Base-by-base conservation (phyloP, 2,888 invertebrate species). In the Stratiomys singularior region DNA sequence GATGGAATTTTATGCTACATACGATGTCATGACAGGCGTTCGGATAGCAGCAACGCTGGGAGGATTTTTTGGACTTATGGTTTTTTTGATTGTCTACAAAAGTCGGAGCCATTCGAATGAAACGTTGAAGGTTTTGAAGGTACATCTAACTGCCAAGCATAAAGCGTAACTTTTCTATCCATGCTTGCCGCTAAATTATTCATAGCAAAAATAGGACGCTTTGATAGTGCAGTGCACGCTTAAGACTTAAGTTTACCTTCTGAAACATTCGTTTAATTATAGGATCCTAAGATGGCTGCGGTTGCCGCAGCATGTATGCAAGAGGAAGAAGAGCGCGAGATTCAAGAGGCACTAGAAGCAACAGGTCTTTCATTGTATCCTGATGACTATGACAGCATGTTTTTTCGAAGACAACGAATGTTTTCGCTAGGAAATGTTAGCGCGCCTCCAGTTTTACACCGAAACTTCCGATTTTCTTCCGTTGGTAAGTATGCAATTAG, bases 1-100 rank as follows among this genome's bases (percentile, higher is more conserved):
- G 84, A 90, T 92, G 83, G 94, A 94, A 85, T 96, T 94, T 88
- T 96, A 95, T 89, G 93, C 93, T 83, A 94, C 95, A 47, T 97
- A 97, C 88, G 96, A 96, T 90, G 94, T 94, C 87, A 96, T 96
- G 96, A 96, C 96, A 83, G 96, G 96, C 81, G 92, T 96, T 81
- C 91, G 96, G 81, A 96, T 96, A 87, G 96, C 96, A 82, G 94
- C 94, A 82, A 96, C 96, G 1, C 89, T 97, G 76, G 96, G 96
- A 83, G 95, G 95, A 83, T 96, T 96, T 88, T 96, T 96, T 88
- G 93, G 94, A 81, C 90, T 96, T 83, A 96, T 96, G 93, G 95
- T 96, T 67, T 92, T 96, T 86, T 90, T 96, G 85, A 94, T 97
- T 83, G 91, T 96, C 81, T 96, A 95, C 89, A 97, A 97, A 88